Percentiles rank a stretch among this genome's conserved stretches.
Conservation (phyloP, 2,113 vertebrate genomes). For the Galeopterus variegatus region DNA sequence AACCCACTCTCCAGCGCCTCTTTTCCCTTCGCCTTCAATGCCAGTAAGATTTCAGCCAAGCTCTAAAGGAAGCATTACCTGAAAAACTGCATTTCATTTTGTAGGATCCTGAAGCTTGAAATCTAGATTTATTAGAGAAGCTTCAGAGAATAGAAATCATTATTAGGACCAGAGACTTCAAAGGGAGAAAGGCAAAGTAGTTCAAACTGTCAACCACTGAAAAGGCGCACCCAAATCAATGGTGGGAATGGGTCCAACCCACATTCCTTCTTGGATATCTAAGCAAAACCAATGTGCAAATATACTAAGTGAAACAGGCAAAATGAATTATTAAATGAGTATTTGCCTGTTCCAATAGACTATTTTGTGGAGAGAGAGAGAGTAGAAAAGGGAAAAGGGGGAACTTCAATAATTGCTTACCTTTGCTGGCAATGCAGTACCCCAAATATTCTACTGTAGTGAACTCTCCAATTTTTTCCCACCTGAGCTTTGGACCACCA, state of each 20-base stretch:
- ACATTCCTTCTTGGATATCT: neutral
- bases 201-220: neutral
- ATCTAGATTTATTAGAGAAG: constrained; percentile 2
- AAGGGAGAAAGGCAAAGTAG: neutral
- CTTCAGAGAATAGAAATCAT: constrained; percentile 5
- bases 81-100: constrained; percentile 24
- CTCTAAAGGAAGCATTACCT: neutral
- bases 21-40: neutral
- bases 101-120: neutral
- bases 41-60: neutral
- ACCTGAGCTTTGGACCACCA: neutral
- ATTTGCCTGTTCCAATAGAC: neutral
- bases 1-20: neutral
- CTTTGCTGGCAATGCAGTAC: neutral
- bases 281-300: neutral
- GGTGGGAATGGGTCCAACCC: neutral
- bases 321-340: neutral
- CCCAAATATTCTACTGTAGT: neutral
- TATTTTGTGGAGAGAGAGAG: neutral
- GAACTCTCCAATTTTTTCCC: neutral
- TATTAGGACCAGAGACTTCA: neutral
- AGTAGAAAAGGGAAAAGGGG: neutral
- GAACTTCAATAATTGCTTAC: neutral
- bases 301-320: neutral
- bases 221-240: neutral